Percentiles rank a stretch among this genome's conserved stretches.
Conservation (phyloP, 1,140 invertebrate species). For the Maconellicoccus hirsutus region DNA sequence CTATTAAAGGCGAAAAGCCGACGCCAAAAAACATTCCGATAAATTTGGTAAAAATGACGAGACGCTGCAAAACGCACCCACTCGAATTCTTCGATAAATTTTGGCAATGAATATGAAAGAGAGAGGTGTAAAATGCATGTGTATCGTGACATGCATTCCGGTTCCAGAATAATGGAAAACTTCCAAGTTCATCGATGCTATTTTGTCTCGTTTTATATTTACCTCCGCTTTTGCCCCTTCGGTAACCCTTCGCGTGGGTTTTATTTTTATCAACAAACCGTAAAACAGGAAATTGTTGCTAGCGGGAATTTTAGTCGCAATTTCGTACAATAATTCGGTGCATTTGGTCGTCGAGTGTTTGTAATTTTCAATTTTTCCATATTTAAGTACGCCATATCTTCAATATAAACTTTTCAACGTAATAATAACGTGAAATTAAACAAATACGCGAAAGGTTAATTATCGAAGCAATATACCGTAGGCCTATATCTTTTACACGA, state of each 20-base stretch:
- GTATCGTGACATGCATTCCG: background rate
- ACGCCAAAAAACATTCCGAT: background rate
- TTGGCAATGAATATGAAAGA: background rate
- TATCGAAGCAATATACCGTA: no score
- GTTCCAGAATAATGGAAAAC: background rate
- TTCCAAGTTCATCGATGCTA: conserved; percentile 16
- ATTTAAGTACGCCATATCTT: no score
- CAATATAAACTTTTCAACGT: no score
- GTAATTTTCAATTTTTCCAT: no score
- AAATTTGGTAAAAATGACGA: background rate
- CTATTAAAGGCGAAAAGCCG: background rate
- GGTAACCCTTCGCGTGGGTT: background rate
- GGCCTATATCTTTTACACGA: no score
- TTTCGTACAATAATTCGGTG: background rate
- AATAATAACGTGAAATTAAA: no score
- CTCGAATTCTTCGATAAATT: background rate
- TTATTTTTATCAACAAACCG: conserved; percentile 4
- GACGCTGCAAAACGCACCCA: background rate
- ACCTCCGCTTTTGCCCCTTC: background rate
- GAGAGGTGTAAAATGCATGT: background rate
- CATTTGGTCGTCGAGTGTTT: no score
- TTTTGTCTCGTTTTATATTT: conserved; percentile 2
- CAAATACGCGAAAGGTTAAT: no score
- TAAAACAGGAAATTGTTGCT: background rate
- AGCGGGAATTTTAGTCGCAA: background rate